Evolutionary conservation across 2,888 invertebrate species (phyloP), one percentile per base, ranked within the genome.

Genomic region (Isoperla grammatica): DNA sequence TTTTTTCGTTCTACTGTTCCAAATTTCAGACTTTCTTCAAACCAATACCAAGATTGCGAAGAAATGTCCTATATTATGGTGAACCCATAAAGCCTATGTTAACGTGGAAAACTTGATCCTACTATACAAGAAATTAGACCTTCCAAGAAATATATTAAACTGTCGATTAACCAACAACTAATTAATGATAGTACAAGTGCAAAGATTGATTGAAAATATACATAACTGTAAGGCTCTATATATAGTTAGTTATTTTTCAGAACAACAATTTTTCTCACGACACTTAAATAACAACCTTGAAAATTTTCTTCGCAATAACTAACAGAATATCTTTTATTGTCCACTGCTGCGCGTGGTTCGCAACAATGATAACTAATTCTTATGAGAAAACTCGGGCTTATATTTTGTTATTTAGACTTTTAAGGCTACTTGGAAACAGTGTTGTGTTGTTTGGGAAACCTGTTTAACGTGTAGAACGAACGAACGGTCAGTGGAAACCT

Each of bases 291-390:
- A 63, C 62, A 63, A 64, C 59, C 57, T 59, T 60, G 64, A 64
- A 62, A 63, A 64, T 63, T 64, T 64, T 61, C 59, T 58, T 64
- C 61, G 60, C 50, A 59, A 42, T 57, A 56, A 57, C 50, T 59
- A 60, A 59, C 61, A 61, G 59, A 63, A 63, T 61, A 64, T 62
- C 59, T 59, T 64, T 65, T 65, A 65, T 64, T 65, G 65, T 65
- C 65, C 65, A 64, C 65, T 63, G 61, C 57, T 42, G 19, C 20
- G 19, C 20, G 57, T 58, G 54, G 53, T 53, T n/a, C 46, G 57
- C 46, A 59, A 63, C 61, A 56, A 56, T 59, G 57, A 56, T 59
- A 50, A 57, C 50, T 57, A 46, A 45, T 35, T 56, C 39, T 58
- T 42, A 29, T 48, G 46, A 56, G 53, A 59, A 55, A 61, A 55